A percentile compares a stretch with the other conserved stretches of the same genome.
Evolutionary conservation across 1,140 invertebrate genomes (phyloP).

Genomic region (Bicyclus anynana): DNA sequence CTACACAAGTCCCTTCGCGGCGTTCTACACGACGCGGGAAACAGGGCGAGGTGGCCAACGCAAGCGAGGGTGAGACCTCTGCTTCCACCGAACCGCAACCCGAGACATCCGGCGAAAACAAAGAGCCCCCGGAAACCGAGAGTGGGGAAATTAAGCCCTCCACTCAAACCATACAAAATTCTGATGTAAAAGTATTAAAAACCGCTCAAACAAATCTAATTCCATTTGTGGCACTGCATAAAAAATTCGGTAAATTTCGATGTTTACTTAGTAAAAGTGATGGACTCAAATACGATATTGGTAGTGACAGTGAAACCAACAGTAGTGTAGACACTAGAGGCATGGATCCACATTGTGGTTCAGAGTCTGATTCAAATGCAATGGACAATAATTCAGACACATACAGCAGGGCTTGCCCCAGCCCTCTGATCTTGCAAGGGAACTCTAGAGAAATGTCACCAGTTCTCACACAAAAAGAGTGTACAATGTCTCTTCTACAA

Average conservation of each 20-base stretch:
- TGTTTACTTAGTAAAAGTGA: constrained; percentile 68
- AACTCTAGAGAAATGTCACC: constrained; percentile 48
- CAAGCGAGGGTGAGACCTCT: constrained; percentile 42
- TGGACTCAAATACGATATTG: constrained; percentile 55
- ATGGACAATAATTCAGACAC: constrained; percentile 55
- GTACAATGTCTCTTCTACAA: not conserved
- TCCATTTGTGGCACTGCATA: constrained; percentile 60
- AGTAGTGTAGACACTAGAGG: constrained; percentile 70
- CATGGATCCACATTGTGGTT: constrained; percentile 69
- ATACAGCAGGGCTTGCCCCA: constrained; percentile 44
- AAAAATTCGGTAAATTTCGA: constrained; percentile 75
- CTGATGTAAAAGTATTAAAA: constrained; percentile 29
- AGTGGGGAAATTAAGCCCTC: constrained; percentile 17
- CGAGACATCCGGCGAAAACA: constrained; percentile 24
- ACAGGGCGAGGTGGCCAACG: constrained; percentile 31
- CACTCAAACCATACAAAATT: constrained; percentile 22
- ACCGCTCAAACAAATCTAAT: constrained; percentile 28
- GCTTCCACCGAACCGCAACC: constrained; percentile 29
- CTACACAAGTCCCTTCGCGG: constrained; percentile 46
- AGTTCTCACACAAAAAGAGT: constrained; percentile 5
- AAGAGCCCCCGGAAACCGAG: constrained; percentile 25
- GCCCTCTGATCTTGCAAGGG: constrained; percentile 40
- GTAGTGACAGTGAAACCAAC: constrained; percentile 73
- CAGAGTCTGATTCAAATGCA: constrained; percentile 73
- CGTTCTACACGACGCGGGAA: constrained; percentile 58